These are phyloP conservation scores for Gadopsis bispinosus DNA, from an alignment of 2,797 vertebrate genomes.

Conservation along the genomic window DNA sequence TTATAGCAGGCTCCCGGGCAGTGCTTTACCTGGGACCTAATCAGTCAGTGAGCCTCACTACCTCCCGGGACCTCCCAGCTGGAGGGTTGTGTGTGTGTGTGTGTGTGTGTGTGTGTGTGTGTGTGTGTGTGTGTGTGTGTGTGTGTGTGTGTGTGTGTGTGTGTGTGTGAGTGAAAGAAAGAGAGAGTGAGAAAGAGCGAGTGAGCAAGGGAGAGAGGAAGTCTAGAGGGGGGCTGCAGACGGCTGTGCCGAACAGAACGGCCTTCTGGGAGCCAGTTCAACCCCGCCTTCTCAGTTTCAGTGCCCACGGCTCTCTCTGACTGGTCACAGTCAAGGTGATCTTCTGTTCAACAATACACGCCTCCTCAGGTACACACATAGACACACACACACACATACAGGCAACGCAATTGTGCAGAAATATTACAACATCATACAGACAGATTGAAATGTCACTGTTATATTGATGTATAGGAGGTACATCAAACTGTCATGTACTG, in stretches of 20 bases:
- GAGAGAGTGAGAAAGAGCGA: constrained; percentile 4
- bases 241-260: constrained; percentile 76
- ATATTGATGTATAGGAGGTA: constrained; percentile 37
- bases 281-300: constrained; percentile 79
- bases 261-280: constrained; percentile 82
- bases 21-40: constrained; percentile 92
- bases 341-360: constrained; percentile 71
- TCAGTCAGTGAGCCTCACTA: constrained; percentile 88
- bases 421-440: constrained; percentile 48
- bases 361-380: constrained; percentile 62
- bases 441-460: constrained; percentile 52
- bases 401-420: constrained; percentile 28
- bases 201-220: constrained; percentile 35
- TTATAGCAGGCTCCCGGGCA: constrained; percentile 89
- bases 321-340: constrained; percentile 87
- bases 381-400: constrained; percentile 53
- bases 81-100: constrained; percentile 73
- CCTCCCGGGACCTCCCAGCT: constrained; percentile 86
- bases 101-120: constrained; percentile 30
- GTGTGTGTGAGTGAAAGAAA: constrained; percentile 15
- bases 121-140: constrained; percentile 28
- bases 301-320: constrained; percentile 84
- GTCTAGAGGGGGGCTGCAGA: constrained; percentile 67
- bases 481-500: constrained; percentile 32
- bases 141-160: constrained; percentile 23